Percentiles rank a stretch among this genome's conserved stretches.
Conservation (phyloP, 1,140 invertebrate species). For the Ctenoplectra terminalis region DNA sequence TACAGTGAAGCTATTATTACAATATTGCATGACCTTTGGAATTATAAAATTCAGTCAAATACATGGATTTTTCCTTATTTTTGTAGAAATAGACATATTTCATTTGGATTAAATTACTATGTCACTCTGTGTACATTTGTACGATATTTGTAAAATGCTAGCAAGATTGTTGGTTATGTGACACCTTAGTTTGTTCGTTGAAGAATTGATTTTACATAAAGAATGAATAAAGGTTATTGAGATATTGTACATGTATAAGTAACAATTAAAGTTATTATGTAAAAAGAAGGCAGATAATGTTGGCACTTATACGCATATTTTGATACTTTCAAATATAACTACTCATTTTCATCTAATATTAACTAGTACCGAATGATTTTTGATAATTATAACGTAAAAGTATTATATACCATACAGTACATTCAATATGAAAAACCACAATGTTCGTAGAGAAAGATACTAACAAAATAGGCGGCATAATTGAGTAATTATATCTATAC, state of each 20-base stretch:
- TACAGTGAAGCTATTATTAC: neutral
- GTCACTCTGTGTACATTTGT: neutral
- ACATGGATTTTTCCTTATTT: neutral
- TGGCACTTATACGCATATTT: conserved; percentile 20
- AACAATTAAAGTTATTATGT: neutral
- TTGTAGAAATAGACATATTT: neutral
- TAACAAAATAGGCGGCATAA: conserved; percentile 10
- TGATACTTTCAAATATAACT: neutral
- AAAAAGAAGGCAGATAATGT: neutral
- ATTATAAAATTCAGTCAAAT: no score
- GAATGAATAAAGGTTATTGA: neutral
- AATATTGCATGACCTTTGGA: neutral
- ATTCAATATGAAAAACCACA: neutral
- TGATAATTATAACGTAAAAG: neutral
- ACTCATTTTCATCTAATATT: neutral
- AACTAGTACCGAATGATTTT: neutral
- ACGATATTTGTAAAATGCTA: neutral
- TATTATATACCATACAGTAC: neutral
- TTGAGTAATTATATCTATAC: neutral
- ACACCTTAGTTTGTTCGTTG: neutral
- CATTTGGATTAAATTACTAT: neutral
- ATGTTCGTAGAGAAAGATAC: neutral
- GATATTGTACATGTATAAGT: neutral
- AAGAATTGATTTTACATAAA: neutral
- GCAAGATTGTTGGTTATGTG: neutral